These are phyloP conservation scores for Epinephelus lanceolatus DNA, from an alignment of 2,113 vertebrate species.

Conservation along the genomic window DNA sequence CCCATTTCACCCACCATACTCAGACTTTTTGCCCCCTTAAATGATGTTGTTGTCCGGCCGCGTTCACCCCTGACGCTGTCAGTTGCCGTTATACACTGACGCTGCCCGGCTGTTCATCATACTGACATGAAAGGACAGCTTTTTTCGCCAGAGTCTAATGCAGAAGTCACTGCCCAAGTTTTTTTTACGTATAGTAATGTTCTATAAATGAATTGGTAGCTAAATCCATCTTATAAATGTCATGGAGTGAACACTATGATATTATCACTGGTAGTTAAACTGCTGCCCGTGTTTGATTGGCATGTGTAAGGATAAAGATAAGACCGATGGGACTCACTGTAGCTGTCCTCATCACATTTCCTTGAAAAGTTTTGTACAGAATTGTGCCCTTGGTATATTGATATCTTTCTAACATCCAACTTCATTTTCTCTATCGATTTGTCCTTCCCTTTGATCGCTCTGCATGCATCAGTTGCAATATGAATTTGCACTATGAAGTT, in stretches of 20 bases:
- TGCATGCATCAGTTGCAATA: slow-evolving; percentile 3
- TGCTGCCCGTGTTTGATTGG: background rate
- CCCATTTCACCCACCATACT: too few species aligned
- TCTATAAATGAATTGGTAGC: background rate
- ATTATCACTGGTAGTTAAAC: background rate
- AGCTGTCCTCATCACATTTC: slow-evolving; percentile 14
- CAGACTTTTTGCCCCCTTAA: too few species aligned
- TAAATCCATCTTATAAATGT: background rate
- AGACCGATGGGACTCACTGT: background rate
- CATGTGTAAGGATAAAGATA: background rate
- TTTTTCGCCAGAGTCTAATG: too few species aligned
- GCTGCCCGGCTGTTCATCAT: too few species aligned
- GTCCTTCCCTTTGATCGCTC: slow-evolving; percentile 22
- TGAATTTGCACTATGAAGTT: slow-evolving; percentile 4
- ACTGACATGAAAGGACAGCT: too few species aligned
- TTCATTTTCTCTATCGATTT: slow-evolving; percentile 5
- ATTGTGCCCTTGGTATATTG: slow-evolving; percentile 19
- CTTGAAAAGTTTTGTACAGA: slow-evolving; percentile 20
- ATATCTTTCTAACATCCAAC: background rate
- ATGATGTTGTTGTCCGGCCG: too few species aligned
- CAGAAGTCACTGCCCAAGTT: too few species aligned
- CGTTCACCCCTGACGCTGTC: too few species aligned
- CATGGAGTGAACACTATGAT: background rate
- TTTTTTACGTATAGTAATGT: too few species aligned
- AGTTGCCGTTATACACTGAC: too few species aligned